phyloP scores from a whole-genome alignment of 2,888 invertebrate species.

The Iphiclides podalirius region DNA sequence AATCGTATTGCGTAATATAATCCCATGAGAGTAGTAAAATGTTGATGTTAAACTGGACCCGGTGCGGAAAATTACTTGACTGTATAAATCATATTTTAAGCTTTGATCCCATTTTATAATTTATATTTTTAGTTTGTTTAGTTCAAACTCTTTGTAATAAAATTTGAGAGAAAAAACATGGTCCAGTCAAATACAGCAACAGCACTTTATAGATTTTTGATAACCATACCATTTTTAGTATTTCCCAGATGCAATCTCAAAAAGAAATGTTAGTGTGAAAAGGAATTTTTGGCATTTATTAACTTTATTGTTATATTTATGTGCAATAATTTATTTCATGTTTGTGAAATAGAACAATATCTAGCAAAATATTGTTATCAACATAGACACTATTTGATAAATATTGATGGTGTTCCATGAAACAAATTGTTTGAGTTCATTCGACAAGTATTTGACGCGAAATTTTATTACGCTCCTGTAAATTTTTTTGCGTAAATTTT shows the following conservation, averaged over 20 bases:
- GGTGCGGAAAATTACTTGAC: neutral
- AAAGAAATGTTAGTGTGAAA: too few species aligned
- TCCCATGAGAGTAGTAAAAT: neutral
- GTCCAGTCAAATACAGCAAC: too few species aligned
- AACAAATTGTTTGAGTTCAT: slow-evolving; percentile 2
- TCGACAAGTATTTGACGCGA: neutral
- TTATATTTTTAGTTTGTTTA: neutral
- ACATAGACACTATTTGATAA: neutral
- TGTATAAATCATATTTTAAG: neutral
- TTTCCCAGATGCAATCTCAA: too few species aligned
- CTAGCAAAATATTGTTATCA: neutral
- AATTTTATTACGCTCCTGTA: neutral
- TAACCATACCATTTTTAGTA: too few species aligned
- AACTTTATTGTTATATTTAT: neutral
- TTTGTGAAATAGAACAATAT: neutral
- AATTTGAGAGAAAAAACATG: neutral
- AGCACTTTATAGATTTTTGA: too few species aligned
- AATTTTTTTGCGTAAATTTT: slow-evolving; percentile 3
- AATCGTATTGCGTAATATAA: slow-evolving; percentile 17
- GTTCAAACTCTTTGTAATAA: slow-evolving; percentile 4
- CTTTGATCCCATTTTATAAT: slow-evolving; percentile 5
- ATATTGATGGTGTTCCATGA: slow-evolving; percentile 3
- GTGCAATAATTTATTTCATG: slow-evolving; percentile 15
- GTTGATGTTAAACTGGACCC: slow-evolving; percentile 8
- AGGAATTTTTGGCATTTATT: neutral